Evolutionary conservation across 2,797 vertebrate species (phyloP).

Genomic region (Phrynocephalus vlangalii): DNA sequence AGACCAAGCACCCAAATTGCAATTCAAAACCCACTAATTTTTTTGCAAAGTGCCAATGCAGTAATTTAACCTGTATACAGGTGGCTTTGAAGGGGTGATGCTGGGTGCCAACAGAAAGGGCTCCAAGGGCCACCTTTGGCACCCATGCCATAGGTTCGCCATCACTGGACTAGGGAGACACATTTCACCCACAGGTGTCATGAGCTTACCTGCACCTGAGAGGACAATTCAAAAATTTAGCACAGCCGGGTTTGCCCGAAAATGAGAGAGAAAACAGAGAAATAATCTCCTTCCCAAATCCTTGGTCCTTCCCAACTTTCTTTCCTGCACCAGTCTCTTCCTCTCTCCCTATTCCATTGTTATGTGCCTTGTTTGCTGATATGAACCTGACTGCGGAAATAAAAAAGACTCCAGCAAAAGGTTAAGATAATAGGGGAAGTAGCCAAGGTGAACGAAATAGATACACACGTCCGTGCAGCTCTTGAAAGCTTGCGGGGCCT

Average conservation of each 20-base stretch:
- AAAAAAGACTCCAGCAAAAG: background rate
- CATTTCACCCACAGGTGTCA: no score
- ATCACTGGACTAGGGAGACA: no score
- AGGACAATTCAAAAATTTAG: background rate
- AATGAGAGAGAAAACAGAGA: background rate
- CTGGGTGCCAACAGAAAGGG: no score
- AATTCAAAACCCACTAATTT: no score
- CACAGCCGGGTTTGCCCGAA: background rate
- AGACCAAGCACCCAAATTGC: no score
- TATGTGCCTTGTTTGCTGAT: background rate
- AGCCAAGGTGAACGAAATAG: conserved; percentile 19
- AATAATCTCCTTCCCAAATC: background rate
- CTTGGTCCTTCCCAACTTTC: background rate
- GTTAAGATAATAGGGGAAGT: background rate
- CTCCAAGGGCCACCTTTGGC: no score
- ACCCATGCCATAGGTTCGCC: no score
- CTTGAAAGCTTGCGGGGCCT: conserved; percentile 12
- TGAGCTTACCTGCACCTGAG: no score
- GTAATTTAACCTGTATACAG: no score
- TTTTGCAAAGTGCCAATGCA: no score
- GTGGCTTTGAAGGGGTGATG: no score
- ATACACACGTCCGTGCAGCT: conserved; percentile 17
- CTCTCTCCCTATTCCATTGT: background rate
- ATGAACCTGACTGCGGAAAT: conserved; percentile 1
- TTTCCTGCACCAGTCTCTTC: no score